phyloP scores from a whole-genome alignment of 2,888 invertebrate genomes.

The Lutraria lutraria region DNA sequence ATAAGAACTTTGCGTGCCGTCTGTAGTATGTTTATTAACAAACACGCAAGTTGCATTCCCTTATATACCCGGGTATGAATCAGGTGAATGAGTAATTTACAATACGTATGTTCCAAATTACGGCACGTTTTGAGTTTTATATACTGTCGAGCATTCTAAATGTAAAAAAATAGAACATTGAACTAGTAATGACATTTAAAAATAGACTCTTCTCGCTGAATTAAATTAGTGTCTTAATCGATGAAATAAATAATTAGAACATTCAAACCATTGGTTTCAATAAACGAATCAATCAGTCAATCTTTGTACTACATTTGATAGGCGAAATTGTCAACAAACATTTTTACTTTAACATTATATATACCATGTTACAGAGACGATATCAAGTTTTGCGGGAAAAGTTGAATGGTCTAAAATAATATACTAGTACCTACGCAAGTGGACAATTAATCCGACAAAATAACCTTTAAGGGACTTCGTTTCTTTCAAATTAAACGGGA shows the following conservation, averaged over 20 bases:
- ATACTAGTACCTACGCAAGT: not conserved
- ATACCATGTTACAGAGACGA: too few relatives aligned
- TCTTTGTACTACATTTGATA: too few relatives aligned
- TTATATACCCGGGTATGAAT: too few relatives aligned
- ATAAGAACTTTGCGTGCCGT: not conserved
- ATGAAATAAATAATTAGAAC: too few relatives aligned
- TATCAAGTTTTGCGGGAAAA: not conserved
- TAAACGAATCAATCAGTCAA: too few relatives aligned
- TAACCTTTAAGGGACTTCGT: not conserved
- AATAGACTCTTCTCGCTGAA: too few relatives aligned
- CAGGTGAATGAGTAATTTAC: too few relatives aligned
- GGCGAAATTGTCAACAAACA: too few relatives aligned
- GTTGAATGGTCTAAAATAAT: not conserved
- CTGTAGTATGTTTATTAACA: not conserved
- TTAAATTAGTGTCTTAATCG: too few relatives aligned
- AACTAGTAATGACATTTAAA: not conserved
- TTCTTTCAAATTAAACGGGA: not conserved
- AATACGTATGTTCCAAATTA: not conserved
- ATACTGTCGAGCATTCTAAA: not conserved
- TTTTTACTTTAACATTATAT: too few relatives aligned
- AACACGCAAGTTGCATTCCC: not conserved
- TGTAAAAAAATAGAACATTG: not conserved
- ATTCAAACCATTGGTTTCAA: too few relatives aligned
- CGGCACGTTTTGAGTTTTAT: not conserved
- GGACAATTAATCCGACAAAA: not conserved